These are phyloP conservation scores for Chiroxiphia lanceolata DNA, from an alignment of 2,797 vertebrate genomes.

Conservation along the genomic window DNA sequence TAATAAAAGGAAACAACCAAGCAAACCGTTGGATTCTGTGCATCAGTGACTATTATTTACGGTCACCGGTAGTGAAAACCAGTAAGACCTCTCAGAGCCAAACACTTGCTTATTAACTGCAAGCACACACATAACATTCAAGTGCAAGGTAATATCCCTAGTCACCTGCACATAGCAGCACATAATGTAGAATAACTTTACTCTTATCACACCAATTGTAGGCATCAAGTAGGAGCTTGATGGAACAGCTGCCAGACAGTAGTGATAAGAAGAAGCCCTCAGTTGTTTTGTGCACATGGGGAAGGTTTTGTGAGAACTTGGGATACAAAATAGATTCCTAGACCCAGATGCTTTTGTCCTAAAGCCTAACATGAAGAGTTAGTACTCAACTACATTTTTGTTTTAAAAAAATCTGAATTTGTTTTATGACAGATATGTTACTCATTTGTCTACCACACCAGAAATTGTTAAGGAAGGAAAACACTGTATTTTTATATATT, in stretches of 20 bases:
- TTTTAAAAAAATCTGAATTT: neutral
- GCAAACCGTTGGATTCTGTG: neutral
- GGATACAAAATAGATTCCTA: neutral
- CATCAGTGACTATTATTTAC: neutral
- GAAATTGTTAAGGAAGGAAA: neutral
- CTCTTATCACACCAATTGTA: neutral
- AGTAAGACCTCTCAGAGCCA: neutral
- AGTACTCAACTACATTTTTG: neutral
- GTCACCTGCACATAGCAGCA: neutral
- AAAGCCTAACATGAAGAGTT: neutral
- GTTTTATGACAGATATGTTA: neutral
- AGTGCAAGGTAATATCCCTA: neutral
- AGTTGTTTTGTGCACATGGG: neutral
- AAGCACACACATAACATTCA: neutral
- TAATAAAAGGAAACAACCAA: neutral
- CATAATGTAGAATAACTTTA: neutral
- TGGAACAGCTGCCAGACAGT: neutral
- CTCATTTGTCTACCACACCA: neutral
- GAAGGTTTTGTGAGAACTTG: neutral
- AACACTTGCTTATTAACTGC: neutral
- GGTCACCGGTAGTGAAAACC: neutral
- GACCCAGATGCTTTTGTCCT: neutral
- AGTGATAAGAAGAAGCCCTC: neutral
- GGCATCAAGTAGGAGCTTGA: neutral
- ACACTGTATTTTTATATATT: neutral